A percentile compares a stretch with the other conserved stretches of the same genome.
phyloP scores from a whole-genome alignment of 2,797 vertebrate genomes.

The Podargus strigoides region DNA sequence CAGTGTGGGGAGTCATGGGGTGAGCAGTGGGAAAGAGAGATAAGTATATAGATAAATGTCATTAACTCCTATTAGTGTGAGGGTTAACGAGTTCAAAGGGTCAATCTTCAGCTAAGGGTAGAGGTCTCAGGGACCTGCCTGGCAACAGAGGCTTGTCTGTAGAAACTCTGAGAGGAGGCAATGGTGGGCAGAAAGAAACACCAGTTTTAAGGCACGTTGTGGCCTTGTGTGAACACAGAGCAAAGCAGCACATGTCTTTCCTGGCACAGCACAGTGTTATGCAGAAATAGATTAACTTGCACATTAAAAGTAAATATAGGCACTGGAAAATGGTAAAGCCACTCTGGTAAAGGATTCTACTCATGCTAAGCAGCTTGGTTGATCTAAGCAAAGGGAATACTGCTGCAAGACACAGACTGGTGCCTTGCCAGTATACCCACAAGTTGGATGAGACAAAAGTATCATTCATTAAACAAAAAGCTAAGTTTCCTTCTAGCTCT shows the following conservation, averaged over 20 bases:
- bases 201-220: not conserved
- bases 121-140: not conserved
- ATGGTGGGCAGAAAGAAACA: not conserved
- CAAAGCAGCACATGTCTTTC: not conserved
- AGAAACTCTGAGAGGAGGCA: not conserved
- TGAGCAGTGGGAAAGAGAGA: not conserved
- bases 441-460: not conserved
- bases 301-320: not conserved
- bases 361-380: not conserved
- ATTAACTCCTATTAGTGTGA: conserved; percentile 30
- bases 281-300: not conserved
- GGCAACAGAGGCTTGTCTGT: not conserved
- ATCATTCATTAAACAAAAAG: not conserved
- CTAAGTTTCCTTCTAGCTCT: not conserved
- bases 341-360: not conserved
- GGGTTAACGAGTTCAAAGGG: not conserved
- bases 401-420: not conserved
- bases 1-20: not conserved
- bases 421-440: not conserved
- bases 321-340: not conserved
- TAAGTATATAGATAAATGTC: not conserved
- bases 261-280: not conserved
- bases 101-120: not conserved
- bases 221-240: not conserved
- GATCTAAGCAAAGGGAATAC: not conserved